These are phyloP conservation scores for Dinocampus coccinellae DNA, from an alignment of 2,888 invertebrate species.

Conservation along the genomic window DNA sequence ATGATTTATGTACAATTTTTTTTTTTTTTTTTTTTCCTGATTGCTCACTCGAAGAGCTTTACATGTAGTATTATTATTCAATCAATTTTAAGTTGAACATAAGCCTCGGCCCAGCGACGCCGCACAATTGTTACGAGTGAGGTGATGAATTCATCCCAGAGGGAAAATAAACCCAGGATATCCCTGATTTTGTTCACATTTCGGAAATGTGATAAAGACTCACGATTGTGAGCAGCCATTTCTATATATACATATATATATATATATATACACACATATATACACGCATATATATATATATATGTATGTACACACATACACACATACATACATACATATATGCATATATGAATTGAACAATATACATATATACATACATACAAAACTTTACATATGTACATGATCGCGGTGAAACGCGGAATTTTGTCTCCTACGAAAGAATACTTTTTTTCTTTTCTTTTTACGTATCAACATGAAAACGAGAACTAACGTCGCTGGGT, in stretches of 20 bases:
- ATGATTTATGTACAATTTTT: neutral
- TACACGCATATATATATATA: slow-evolving; percentile 29
- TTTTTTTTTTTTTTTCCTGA: neutral
- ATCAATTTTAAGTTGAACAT: neutral
- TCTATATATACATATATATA: slow-evolving; percentile 31
- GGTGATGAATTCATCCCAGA: neutral
- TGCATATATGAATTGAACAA: slow-evolving; percentile 27
- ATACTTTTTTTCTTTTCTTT: slow-evolving; percentile 32
- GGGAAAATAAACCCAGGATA: neutral
- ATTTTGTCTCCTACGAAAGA: slow-evolving; percentile 36
- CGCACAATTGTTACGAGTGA: slow-evolving; percentile 6
- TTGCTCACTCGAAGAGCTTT: slow-evolving; percentile 19
- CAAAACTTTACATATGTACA: slow-evolving; percentile 38
- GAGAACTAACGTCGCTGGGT: slow-evolving; percentile 39
- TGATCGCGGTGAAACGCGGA: slow-evolving; percentile 30
- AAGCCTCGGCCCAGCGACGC: neutral
- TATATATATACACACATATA: no score
- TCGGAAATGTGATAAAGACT: slow-evolving; percentile 32
- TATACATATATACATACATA: slow-evolving; percentile 46
- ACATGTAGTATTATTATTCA: neutral
- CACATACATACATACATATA: slow-evolving; percentile 16
- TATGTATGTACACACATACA: no score
- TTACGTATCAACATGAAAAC: slow-evolving; percentile 40
- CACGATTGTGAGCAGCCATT: slow-evolving; percentile 32
- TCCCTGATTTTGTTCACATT: slow-evolving; percentile 5